Evolutionary conservation across 2,888 invertebrate species (phyloP), one percentile per base, ranked within the genome.

Genomic region (Sycophila texana): DNA sequence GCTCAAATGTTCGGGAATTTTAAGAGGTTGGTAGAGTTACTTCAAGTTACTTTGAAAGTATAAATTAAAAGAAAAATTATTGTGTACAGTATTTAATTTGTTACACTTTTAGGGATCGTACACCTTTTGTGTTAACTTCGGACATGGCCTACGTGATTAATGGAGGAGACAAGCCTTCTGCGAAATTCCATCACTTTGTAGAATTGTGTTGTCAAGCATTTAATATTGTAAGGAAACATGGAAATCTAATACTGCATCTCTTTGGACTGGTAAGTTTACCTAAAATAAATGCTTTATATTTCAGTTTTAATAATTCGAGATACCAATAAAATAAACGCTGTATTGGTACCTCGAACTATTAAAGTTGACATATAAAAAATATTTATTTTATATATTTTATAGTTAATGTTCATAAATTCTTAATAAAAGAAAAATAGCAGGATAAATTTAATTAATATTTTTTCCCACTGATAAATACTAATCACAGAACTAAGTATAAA

Each of bases 61-160:
- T n/a, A n/a, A 20, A 47, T 39, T 57, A 61, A 7, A n/a, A 57
- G 51, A 39, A 63, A 5, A 14, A 14, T 53, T 14, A 12, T 12
- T 66, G 1, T 10, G 20, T 58, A 58, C 30, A 61, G 53, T 26
- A 51, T 77, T 0, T 81, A 57, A 74, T 67, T n/a, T 58, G 26
- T 70, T 26, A 14, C 57, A 60, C 51, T 49, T 74, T 65, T 89
- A 97, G 99, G 86, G 99, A 99, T 91, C 96, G 99, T 16, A 97
- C 98, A 0, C 99, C 99, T 0, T 99, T 99, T 92, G 98, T 99
- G 0, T 91, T 99, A 76, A 99, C 99, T 0, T 96, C 97, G 47
- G 99, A 99, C 90, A 99, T 99, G 99, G 99, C 97, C 5, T 99
- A 98, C 91, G 99, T 99, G n/a, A 99, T 99, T 87, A 99, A 99